Conservation (phyloP, 1,140 invertebrate species). For the Adelges cooleyi region DNA sequence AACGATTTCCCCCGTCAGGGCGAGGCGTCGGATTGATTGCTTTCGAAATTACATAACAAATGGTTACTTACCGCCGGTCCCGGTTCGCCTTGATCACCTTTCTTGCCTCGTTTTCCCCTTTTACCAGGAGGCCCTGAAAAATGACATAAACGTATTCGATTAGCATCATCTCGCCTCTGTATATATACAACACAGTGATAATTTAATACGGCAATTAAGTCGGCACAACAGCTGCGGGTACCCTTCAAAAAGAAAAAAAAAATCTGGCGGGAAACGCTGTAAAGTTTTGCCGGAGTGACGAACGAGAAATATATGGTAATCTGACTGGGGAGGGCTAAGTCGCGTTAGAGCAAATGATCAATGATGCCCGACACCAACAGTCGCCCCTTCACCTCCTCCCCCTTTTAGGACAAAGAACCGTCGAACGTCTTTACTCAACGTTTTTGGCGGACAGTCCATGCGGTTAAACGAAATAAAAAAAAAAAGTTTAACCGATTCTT, state of each 20-base stretch:
- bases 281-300: neutral
- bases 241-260: too few relatives aligned
- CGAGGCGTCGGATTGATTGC: neutral
- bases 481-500: conserved; percentile 11
- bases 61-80: conserved; percentile 39
- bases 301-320: conserved; percentile 24
- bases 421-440: neutral
- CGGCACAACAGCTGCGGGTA: too few relatives aligned
- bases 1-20: conserved; percentile 8
- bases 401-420: neutral
- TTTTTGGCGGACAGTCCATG: neutral
- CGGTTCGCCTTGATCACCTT: conserved; percentile 70
- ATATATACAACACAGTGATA: too few relatives aligned
- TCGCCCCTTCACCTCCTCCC: neutral
- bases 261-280: too few relatives aligned
- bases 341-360: conserved; percentile 13
- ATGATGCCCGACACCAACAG: conserved; percentile 18
- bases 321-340: neutral
- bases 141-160: neutral
- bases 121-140: conserved; percentile 60
- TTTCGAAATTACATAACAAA: neutral
- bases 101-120: conserved; percentile 76
- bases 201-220: too few relatives aligned
- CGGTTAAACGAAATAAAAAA: neutral
- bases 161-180: neutral